phyloP scores from a whole-genome alignment of 2,797 vertebrate genomes.

The Sebastes aleutianus region DNA sequence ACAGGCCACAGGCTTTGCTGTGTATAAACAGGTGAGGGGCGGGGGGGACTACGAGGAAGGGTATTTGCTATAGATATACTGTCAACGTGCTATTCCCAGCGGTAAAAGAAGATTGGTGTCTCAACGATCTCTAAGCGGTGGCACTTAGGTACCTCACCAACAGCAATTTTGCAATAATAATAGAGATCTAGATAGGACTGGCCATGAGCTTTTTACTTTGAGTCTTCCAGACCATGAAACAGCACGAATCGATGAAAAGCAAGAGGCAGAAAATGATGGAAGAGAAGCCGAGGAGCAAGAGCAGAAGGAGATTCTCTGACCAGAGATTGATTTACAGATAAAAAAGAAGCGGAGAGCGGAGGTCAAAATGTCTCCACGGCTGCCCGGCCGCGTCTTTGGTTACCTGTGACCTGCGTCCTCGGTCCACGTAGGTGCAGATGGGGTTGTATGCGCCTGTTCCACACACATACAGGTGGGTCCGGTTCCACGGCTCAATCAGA shows the following conservation, averaged over 20 bases:
- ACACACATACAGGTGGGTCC: conserved; percentile 97
- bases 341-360: conserved; percentile 26
- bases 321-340: conserved; percentile 57
- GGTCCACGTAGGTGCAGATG: conserved; percentile 95
- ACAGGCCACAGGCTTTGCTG: conserved; percentile 56
- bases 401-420: conserved; percentile 97
- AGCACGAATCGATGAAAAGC: conserved; percentile 58
- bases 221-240: conserved; percentile 49
- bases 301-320: conserved; percentile 44
- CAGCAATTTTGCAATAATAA: conserved; percentile 55
- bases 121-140: conserved; percentile 9
- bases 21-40: conserved; percentile 66
- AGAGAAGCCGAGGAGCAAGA: conserved; percentile 31
- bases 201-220: conserved; percentile 24
- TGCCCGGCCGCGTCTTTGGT: conserved; percentile 60
- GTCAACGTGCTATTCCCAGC: conserved; percentile 45
- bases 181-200: conserved; percentile 21
- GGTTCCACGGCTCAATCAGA: conserved; percentile 98
- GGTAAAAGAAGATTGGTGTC: conserved; percentile 33
- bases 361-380: conserved; percentile 63
- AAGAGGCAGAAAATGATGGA: conserved; percentile 57
- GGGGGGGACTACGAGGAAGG: neutral
- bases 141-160: conserved; percentile 38
- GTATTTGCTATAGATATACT: conserved; percentile 38
- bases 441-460: conserved; percentile 98